A percentile compares a stretch with the other conserved stretches of the same genome.
These are phyloP conservation scores for Lasioglossum baleicum DNA, from an alignment of 1,140 invertebrate species.

Conservation along the genomic window DNA sequence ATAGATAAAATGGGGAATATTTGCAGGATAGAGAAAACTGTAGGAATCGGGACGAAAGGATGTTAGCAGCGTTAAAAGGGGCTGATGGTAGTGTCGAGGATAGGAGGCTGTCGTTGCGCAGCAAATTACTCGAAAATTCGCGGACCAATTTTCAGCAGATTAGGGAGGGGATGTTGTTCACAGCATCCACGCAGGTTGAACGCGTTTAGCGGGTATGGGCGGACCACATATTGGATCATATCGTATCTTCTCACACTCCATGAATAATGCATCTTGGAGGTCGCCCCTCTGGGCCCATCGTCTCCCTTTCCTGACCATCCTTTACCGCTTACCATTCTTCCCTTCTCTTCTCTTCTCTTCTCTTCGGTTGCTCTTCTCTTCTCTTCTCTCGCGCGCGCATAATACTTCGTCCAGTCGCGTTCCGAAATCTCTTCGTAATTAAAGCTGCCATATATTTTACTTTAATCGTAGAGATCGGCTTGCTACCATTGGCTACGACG, in stretches of 20 bases:
- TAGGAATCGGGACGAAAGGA: not conserved
- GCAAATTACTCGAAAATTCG: slow-evolving; percentile 78
- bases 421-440: slow-evolving; percentile 74
- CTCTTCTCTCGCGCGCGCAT: slow-evolving; percentile 17
- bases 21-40: too few species aligned
- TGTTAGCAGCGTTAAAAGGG: not conserved
- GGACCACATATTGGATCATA: slow-evolving; percentile 80
- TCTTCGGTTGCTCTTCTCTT: slow-evolving; percentile 5
- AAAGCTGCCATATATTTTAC: slow-evolving; percentile 76
- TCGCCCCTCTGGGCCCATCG: slow-evolving; percentile 57
- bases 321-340: slow-evolving; percentile 25
- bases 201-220: slow-evolving; percentile 58
- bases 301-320: slow-evolving; percentile 46
- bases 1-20: too few species aligned
- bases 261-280: slow-evolving; percentile 79
- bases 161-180: slow-evolving; percentile 67
- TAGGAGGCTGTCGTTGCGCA: slow-evolving; percentile 32
- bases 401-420: slow-evolving; percentile 47
- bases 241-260: slow-evolving; percentile 78
- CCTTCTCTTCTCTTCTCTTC: slow-evolving; percentile 26
- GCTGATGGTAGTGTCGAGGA: not conserved
- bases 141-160: slow-evolving; percentile 78
- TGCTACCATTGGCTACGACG: slow-evolving; percentile 57
- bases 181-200: slow-evolving; percentile 48
- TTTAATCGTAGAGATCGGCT: slow-evolving; percentile 74